These are phyloP conservation scores for Drosophila neotestacea DNA, from an alignment of 2,888 invertebrate species.

Conservation along the genomic window DNA sequence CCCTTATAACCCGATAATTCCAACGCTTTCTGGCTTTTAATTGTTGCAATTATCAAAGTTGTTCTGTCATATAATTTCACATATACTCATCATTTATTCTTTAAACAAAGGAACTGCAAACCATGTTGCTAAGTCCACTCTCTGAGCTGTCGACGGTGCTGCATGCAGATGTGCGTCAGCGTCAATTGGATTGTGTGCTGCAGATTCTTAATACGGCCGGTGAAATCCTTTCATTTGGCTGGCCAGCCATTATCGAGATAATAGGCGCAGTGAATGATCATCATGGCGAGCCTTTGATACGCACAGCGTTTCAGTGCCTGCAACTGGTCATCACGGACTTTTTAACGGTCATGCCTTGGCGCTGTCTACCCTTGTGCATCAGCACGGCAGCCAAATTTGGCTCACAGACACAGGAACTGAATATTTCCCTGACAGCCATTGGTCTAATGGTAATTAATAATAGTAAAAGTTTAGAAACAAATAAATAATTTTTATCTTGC, in stretches of 20 bases:
- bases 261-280: conserved; percentile 97
- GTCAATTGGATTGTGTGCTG: conserved; percentile 97
- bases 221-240: conserved; percentile 96
- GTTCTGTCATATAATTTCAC: neutral
- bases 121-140: conserved; percentile 93
- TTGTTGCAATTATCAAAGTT: too few species aligned
- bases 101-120: conserved; percentile 89
- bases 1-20: too few species aligned
- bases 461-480: neutral
- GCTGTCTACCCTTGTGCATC: conserved; percentile 95
- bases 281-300: conserved; percentile 96
- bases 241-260: conserved; percentile 97
- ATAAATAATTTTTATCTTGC: neutral
- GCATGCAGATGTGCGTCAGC: conserved; percentile 96
- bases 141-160: conserved; percentile 95
- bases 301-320: conserved; percentile 97
- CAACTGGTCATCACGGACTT: conserved; percentile 98
- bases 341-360: conserved; percentile 95
- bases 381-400: conserved; percentile 98
- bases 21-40: too few species aligned
- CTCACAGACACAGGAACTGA: conserved; percentile 97
- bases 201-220: conserved; percentile 97
- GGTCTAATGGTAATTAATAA: conserved; percentile 93
- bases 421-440: conserved; percentile 98
- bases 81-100: neutral